phyloP scores from a whole-genome alignment of 2,888 invertebrate species.

The Phyto melanocephala region DNA sequence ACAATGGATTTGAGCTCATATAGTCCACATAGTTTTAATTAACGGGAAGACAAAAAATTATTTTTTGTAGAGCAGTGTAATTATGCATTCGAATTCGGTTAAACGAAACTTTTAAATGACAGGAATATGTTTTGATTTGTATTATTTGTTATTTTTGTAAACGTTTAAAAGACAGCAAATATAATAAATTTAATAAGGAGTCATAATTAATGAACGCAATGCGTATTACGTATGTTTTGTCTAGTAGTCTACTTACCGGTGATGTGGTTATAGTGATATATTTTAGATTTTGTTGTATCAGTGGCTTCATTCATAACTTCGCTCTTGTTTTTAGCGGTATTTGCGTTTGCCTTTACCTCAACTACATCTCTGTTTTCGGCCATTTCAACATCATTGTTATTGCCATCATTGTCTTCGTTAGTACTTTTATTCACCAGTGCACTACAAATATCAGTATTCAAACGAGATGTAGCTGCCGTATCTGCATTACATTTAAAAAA shows the following conservation, averaged over 20 bases:
- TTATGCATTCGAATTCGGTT: too few species aligned
- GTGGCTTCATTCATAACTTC: conserved; percentile 64
- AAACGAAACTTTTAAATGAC: too few species aligned
- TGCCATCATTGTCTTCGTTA: conserved; percentile 26
- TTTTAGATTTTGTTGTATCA: conserved; percentile 74
- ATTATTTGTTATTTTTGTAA: too few species aligned
- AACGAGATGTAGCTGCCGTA: neutral
- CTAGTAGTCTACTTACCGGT: conserved; percentile 72
- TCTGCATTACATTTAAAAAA: conserved; percentile 17
- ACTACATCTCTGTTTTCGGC: conserved; percentile 14
- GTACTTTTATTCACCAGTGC: neutral
- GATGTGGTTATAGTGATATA: conserved; percentile 77
- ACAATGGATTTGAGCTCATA: too few species aligned
- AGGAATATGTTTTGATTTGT: too few species aligned
- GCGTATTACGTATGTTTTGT: neutral
- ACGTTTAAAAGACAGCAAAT: too few species aligned
- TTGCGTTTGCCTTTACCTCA: neutral
- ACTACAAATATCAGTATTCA: neutral
- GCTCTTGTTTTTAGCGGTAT: conserved; percentile 45
- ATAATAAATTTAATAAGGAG: too few species aligned
- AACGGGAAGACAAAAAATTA: too few species aligned
- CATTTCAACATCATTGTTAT: conserved; percentile 37
- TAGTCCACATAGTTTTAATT: too few species aligned
- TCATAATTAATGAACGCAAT: too few species aligned
- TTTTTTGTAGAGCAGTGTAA: too few species aligned